phyloP scores from a whole-genome alignment of 2,888 invertebrate species.

The Melanophora roralis region DNA sequence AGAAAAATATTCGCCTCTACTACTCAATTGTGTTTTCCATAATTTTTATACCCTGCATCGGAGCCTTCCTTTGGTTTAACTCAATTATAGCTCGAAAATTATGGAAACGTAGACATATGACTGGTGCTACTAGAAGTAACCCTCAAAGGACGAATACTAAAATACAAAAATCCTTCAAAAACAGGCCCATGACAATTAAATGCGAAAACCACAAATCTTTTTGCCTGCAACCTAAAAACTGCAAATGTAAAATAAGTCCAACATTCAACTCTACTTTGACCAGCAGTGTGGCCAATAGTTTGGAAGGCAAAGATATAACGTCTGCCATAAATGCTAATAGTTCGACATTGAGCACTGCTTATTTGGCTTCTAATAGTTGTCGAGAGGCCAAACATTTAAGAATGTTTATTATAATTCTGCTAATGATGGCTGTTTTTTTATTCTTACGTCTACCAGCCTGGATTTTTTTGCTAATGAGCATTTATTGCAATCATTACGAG shows the following conservation, averaged over 20 bases:
- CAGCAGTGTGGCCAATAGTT: slow-evolving; percentile 46
- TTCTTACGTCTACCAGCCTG: slow-evolving; percentile 79
- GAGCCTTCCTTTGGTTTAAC: slow-evolving; percentile 79
- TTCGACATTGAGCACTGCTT: not conserved
- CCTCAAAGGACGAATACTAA: not conserved
- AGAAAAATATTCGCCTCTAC: slow-evolving; percentile 70
- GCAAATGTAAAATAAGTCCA: slow-evolving; percentile 21
- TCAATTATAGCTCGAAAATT: slow-evolving; percentile 78
- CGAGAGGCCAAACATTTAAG: slow-evolving; percentile 78
- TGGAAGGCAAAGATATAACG: slow-evolving; percentile 6
- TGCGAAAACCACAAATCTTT: not conserved
- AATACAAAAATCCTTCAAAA: not conserved
- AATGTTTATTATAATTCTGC: slow-evolving; percentile 80
- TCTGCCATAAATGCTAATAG: not conserved
- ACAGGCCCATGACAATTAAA: not conserved
- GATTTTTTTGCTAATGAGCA: slow-evolving; percentile 78
- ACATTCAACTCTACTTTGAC: slow-evolving; percentile 40
- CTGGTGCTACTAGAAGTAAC: slow-evolving; percentile 2
- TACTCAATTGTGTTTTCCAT: slow-evolving; percentile 72
- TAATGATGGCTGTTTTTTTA: slow-evolving; percentile 79
- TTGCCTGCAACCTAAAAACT: not conserved
- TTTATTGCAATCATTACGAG: slow-evolving; percentile 70
- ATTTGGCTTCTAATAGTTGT: slow-evolving; percentile 41
- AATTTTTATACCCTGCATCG: slow-evolving; percentile 78
- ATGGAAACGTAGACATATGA: slow-evolving; percentile 77